Conservation (phyloP, 2,797 vertebrate species). For the Peromyscus nudipes region DNA sequence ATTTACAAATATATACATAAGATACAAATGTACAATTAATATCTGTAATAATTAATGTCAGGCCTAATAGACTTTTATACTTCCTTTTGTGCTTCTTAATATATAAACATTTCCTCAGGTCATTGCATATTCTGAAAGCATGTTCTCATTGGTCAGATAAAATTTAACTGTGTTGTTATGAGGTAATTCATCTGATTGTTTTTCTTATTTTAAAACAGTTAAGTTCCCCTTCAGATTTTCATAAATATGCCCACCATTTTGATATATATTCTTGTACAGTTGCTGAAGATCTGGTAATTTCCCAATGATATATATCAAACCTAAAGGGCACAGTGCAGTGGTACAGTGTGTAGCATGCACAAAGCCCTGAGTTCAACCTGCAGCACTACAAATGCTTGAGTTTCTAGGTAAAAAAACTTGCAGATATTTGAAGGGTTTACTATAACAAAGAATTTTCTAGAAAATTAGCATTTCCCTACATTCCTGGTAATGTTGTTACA, state of each 20-base stretch:
- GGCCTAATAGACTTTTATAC: not conserved
- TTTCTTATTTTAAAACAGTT: not conserved
- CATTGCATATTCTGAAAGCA: not conserved
- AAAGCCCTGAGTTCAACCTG: not conserved
- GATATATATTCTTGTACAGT: not conserved
- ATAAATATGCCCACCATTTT: not conserved
- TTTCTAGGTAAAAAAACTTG: not conserved
- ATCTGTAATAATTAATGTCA: not conserved
- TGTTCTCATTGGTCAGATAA: not conserved
- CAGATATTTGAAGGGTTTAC: not conserved
- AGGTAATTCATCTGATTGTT: slow-evolving; percentile 29
- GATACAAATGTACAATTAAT: not conserved
- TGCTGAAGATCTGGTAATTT: not conserved
- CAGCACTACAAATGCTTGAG: not conserved
- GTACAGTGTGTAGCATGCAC: too few relatives aligned
- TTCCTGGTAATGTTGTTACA: not conserved
- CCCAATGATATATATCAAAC: not conserved
- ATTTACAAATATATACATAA: not conserved
- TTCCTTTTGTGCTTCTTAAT: not conserved
- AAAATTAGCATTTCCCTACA: not conserved
- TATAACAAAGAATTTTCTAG: not conserved
- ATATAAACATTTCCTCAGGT: not conserved
- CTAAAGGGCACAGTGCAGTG: not conserved
- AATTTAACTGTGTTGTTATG: not conserved
- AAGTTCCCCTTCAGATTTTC: not conserved